Evolutionary conservation across 2,797 vertebrate species (phyloP).

Genomic region (Sebastes nivosus): DNA sequence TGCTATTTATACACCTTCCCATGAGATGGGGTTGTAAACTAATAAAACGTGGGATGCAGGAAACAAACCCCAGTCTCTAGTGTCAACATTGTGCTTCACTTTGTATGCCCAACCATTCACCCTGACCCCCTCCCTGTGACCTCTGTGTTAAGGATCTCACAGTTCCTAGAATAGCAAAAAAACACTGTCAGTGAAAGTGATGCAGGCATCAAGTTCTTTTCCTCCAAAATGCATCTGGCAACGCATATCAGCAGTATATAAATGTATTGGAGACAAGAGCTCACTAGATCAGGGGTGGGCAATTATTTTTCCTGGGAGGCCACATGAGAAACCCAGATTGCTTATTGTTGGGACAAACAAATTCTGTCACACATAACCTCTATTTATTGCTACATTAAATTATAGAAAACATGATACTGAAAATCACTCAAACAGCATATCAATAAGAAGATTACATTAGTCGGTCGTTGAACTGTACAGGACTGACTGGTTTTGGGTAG

Average conservation of each 20-base stretch:
- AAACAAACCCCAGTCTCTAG: not conserved
- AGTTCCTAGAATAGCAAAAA: not conserved
- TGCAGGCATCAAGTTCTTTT: not conserved
- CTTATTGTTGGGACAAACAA: not conserved
- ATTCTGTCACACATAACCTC: not conserved
- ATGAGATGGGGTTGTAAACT: too few species aligned
- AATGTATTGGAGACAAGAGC: not conserved
- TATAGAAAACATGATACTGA: not conserved
- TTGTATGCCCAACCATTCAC: not conserved
- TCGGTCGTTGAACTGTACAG: not conserved
- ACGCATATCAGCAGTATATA: not conserved
- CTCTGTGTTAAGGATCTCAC: not conserved
- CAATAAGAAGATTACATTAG: not conserved
- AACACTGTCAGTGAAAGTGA: not conserved
- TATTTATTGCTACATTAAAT: not conserved
- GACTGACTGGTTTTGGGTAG: not conserved
- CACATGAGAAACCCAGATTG: not conserved
- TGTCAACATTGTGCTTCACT: not conserved
- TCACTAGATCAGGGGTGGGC: not conserved
- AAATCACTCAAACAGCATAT: not conserved
- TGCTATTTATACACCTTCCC: too few species aligned
- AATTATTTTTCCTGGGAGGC: not conserved
- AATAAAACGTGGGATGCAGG: not conserved
- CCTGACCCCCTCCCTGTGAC: not conserved
- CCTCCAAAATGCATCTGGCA: not conserved